A percentile compares a stretch with the other conserved stretches of the same genome.
Evolutionary conservation across 2,888 invertebrate species (phyloP).

Genomic region (Macaria notata): DNA sequence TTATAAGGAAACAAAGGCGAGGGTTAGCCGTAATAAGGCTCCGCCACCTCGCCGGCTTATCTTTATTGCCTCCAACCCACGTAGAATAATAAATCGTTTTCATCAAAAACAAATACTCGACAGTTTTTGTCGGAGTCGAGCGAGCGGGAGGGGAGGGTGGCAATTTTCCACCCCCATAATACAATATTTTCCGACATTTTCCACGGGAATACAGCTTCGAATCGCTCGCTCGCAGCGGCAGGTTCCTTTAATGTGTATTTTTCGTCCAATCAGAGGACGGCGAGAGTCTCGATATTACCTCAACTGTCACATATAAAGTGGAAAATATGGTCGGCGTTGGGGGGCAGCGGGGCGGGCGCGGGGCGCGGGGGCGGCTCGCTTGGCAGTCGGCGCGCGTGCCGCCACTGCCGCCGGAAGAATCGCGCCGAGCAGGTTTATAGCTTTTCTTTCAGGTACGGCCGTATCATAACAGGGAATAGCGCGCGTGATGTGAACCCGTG

Average conservation of each 20-base stretch:
- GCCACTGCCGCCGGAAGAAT: conserved; percentile 78
- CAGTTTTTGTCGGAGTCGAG: conserved; percentile 82
- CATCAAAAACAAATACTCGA: conserved; percentile 83
- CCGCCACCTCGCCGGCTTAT: conserved; percentile 82
- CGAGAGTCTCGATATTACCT: conserved; percentile 83
- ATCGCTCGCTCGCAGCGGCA: conserved; percentile 80
- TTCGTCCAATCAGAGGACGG: conserved; percentile 83
- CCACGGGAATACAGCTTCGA: conserved; percentile 82
- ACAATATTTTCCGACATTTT: conserved; percentile 83
- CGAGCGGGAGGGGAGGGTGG: conserved; percentile 78
- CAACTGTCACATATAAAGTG: conserved; percentile 84
- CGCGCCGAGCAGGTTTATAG: conserved; percentile 81
- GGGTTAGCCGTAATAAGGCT: conserved; percentile 83
- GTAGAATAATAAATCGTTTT: conserved; percentile 83
- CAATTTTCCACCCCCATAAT: conserved; percentile 83
- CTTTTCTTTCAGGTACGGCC: conserved; percentile 83
- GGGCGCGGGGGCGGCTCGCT: conserved; percentile 51
- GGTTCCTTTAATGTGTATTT: conserved; percentile 83
- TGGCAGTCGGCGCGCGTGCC: conserved; percentile 76
- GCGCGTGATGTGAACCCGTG: conserved; percentile 82
- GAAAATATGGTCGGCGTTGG: conserved; percentile 83
- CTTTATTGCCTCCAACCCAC: conserved; percentile 83
- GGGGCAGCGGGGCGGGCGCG: conserved; percentile 57
- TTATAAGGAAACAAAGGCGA: conserved; percentile 83
- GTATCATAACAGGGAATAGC: conserved; percentile 83